Evolutionary conservation across 2,888 invertebrate species (phyloP).

Genomic region (Stenurella melanura): DNA sequence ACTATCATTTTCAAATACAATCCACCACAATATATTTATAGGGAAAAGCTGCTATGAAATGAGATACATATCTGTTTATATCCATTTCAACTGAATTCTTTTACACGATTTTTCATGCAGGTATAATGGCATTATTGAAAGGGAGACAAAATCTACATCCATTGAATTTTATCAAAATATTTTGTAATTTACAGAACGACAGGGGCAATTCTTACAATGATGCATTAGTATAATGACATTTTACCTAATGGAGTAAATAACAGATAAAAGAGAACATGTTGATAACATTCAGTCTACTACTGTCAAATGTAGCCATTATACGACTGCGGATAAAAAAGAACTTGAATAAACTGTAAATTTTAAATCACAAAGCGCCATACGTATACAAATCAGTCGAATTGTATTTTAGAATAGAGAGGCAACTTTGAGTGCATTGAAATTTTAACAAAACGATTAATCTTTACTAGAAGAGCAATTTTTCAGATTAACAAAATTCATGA

Average conservation of each 20-base stretch:
- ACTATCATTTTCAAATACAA: too few species aligned
- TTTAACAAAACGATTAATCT: too few species aligned
- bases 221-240: slow-evolving; percentile 8
- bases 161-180: background rate
- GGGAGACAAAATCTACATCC: background rate
- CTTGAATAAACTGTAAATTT: background rate
- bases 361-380: background rate
- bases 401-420: background rate
- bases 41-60: background rate
- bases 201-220: slow-evolving; percentile 11
- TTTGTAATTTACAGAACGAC: background rate
- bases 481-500: too few species aligned
- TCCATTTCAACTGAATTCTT: background rate
- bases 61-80: background rate
- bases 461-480: too few species aligned
- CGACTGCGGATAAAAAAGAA: background rate
- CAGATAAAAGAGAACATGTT: background rate
- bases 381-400: background rate
- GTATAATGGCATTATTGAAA: slow-evolving; percentile 1
- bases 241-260: slow-evolving; percentile 6
- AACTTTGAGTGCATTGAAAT: background rate
- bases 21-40: too few species aligned
- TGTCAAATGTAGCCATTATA: background rate
- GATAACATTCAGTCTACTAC: background rate
- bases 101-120: background rate